Evolutionary conservation across 2,797 vertebrate genomes (phyloP).

Genomic region (Pogoniulus pusillus): DNA sequence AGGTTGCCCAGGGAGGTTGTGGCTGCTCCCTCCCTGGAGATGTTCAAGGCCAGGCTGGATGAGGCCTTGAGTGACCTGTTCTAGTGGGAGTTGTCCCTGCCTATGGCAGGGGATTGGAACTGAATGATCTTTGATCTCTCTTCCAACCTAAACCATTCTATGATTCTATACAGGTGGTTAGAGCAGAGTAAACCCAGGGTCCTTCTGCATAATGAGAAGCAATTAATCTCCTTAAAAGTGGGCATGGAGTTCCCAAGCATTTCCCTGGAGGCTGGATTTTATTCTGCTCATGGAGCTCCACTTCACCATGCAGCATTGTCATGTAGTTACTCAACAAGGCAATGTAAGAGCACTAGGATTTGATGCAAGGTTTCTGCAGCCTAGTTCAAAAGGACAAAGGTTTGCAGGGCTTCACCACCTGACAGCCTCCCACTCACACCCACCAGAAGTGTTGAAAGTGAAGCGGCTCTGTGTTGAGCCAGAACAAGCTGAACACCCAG

Average conservation of each 20-base stretch:
- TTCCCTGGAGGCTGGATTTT: not conserved
- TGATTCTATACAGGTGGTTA: not conserved
- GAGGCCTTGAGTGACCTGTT: no score
- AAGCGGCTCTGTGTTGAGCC: not conserved
- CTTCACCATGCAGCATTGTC: not conserved
- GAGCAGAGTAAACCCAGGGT: not conserved
- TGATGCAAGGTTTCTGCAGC: not conserved
- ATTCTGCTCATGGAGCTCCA: not conserved
- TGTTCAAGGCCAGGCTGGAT: no score
- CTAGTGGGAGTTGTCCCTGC: no score
- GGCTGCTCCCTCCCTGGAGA: no score
- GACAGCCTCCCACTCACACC: not conserved
- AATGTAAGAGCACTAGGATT: accelerated
- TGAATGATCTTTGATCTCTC: no score
- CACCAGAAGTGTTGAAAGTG: not conserved
- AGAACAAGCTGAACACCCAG: not conserved
- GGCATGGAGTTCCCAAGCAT: not conserved
- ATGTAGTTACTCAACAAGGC: not conserved
- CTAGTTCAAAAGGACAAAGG: conserved; percentile 42
- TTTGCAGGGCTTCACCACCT: not conserved
- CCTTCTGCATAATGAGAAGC: not conserved
- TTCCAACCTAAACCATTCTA: no score
- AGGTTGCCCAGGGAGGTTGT: no score
- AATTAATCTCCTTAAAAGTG: not conserved
- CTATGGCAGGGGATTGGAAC: no score